Base-by-base conservation (phyloP, 2,888 invertebrate genomes). In the Nomada flava region DNA sequence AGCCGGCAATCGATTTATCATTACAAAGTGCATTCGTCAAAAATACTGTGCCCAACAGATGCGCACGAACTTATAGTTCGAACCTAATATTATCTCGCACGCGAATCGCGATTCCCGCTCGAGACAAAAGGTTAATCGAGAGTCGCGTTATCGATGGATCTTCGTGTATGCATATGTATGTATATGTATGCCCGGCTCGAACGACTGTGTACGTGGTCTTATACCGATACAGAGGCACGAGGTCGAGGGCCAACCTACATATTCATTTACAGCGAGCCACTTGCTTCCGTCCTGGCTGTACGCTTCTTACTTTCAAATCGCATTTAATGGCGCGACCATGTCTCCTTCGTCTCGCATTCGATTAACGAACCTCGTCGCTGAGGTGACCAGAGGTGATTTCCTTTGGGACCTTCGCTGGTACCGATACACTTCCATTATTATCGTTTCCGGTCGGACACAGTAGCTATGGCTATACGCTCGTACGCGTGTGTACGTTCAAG, bases 161-260 rank as follows among this genome's bases (percentile, higher is more conserved):
- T 44, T 23, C 15, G n/a, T 29, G 20, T 26, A 7, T 36, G 53
- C 15, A 13, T 29, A 20, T 13, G 47, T n/a, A 20, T 18, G 44
- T 26, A 3, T 11, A 26, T 63, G 36, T 20, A 13, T 13, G 29
- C 5, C 10, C 10, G 36, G 5, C 29, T 18, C 15, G 4, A 26
- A 15, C 7, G 26, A 42, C 20, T 2, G 20, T 7, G 50, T 20
- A 62, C 69, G 53, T 26, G 47, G 26, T 50, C 15, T 2, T 2
- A 13, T 11, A 65, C 29, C 11, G n/a, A 50, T 26, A 64, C 85
- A 79, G 82, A 84, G 82, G 63, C 78, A 76, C 85, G 89, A 89
- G 92, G 91, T 91, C 91, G 89, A 87, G 90, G 90, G 90, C 88
- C 90, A 91, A 83, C 89, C 88, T 91, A 89, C 89, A 91, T 92